A percentile compares a stretch with the other conserved stretches of the same genome.
Evolutionary conservation across 2,113 vertebrate species (phyloP).

Genomic region (Trogon surrucura): DNA sequence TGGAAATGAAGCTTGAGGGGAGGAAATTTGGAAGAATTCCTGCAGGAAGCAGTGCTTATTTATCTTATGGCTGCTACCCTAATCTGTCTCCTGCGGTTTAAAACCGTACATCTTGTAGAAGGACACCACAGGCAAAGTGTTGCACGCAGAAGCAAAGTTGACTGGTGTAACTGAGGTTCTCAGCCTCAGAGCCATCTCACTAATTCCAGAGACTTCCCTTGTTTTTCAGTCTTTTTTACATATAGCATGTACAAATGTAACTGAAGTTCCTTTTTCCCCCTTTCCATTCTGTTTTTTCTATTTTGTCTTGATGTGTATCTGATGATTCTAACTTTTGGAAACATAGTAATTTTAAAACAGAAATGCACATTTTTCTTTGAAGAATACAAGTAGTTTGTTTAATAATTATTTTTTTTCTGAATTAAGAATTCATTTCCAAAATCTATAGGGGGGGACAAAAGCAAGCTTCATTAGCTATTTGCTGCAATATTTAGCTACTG

Average conservation of each 20-base stretch:
- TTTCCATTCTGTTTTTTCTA: neutral
- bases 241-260: neutral
- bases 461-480: neutral
- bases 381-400: neutral
- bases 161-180: neutral
- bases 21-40: neutral
- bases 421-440: neutral
- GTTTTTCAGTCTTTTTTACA: neutral
- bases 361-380: neutral
- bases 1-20: neutral
- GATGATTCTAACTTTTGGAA: neutral
- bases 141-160: neutral
- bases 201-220: neutral
- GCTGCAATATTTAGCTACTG: neutral
- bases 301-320: neutral
- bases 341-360: neutral
- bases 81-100: neutral
- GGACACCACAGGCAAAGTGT: neutral
- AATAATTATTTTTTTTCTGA: neutral
- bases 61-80: neutral
- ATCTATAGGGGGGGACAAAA: neutral
- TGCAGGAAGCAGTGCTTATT: neutral
- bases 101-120: neutral
- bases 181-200: neutral
- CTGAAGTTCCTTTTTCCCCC: rapidly evolving